Evolutionary conservation across 2,113 vertebrate genomes (phyloP), one percentile per base, ranked within the genome.

Genomic region (Sprattus sprattus): DNA sequence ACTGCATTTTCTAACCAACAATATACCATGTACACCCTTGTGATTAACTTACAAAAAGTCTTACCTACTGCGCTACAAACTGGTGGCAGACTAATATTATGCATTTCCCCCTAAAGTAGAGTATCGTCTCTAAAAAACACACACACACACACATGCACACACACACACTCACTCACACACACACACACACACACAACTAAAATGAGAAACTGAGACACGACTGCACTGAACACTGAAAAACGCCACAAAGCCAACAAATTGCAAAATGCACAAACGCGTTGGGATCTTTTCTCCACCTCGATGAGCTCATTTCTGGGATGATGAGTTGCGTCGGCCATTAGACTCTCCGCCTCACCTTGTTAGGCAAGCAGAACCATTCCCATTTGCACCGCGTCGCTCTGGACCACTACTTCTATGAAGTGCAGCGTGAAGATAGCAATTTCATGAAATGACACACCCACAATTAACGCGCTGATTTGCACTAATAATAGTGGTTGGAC

Each of bases 401-500:
- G 71, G 71, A 13, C 71, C 71, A 39, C 71, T 78, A 78, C 28
- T 16, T 15, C 25, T 32, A 16, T 15, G 71, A 78, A 11, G 71
- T 11, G 28, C 25, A 15, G 71, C 71, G 71, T 15, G 25, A 78
- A 32, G 71, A 39, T 78, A 78, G 71, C 71, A 78, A 32, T 32
- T 78, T 78, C 4, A 15, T 32, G 71, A 78, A 78, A 78, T 78
- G 71, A 78, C 71, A 78, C 71, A 78, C 71, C 71, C 71, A 71
- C 71, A 78, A 78, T 78, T 78, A 78, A 28, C 71, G 28, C 16
- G 71, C 71, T 78, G 71, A 32, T 78, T 78, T 78, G 71, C 71
- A 39, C 71, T 78, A 78, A 78, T 78, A 78, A 78, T 39, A 71
- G 71, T 78, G 71, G 25, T 78, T 15, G 13, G 64, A 71, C 9